Conservation (phyloP, 2,888 invertebrate genomes). For the Oscheius onirici region DNA sequence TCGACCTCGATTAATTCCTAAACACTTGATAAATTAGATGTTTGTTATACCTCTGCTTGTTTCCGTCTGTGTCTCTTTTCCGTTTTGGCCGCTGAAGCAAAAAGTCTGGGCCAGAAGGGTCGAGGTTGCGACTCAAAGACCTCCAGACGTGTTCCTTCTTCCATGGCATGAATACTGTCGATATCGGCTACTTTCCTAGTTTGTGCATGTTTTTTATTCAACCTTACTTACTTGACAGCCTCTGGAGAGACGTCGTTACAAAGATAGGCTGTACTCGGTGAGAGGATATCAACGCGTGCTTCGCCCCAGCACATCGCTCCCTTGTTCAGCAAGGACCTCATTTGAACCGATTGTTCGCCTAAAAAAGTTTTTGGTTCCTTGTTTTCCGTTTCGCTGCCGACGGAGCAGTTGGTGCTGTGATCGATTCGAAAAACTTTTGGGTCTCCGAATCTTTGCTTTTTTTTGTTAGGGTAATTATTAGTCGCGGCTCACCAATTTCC, state of each 20-base stretch:
- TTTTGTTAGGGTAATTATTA: not conserved
- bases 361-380: slow-evolving; percentile 25
- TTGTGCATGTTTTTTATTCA: not conserved
- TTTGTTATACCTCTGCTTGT: slow-evolving; percentile 13
- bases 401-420: slow-evolving; percentile 9
- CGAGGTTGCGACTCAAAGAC: slow-evolving; percentile 12
- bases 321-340: slow-evolving; percentile 36
- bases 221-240: slow-evolving; percentile 14
- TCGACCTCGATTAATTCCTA: slow-evolving; percentile 36
- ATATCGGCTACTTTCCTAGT: slow-evolving; percentile 11
- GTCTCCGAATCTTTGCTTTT: not conserved
- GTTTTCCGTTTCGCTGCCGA: not conserved
- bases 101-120: slow-evolving; percentile 39
- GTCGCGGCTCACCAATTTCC: slow-evolving; percentile 45
- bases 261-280: slow-evolving; percentile 37
- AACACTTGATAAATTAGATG: not conserved
- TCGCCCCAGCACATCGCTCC: slow-evolving; percentile 55
- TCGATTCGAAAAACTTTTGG: not conserved
- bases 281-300: slow-evolving; percentile 19
- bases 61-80: slow-evolving; percentile 38
- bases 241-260: slow-evolving; percentile 39
- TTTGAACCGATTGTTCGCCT: slow-evolving; percentile 42
- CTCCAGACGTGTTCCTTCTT: not conserved
- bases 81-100: slow-evolving; percentile 41
- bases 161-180: slow-evolving; percentile 3